phyloP scores from a whole-genome alignment of 2,888 invertebrate species.

The Cephonodes hylas region DNA sequence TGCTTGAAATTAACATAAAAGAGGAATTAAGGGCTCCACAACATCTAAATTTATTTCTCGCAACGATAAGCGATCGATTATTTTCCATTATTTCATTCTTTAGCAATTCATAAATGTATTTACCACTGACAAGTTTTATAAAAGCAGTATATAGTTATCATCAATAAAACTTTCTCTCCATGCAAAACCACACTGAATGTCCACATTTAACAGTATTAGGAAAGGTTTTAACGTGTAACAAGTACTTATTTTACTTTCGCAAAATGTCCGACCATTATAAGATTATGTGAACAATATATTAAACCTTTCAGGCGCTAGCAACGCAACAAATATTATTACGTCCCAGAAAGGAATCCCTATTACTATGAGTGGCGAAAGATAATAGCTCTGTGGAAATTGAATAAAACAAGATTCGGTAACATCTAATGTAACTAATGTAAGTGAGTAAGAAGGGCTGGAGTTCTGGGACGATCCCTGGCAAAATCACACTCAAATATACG shows the following conservation, averaged over 20 bases:
- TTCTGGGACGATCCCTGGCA: constrained; percentile 66
- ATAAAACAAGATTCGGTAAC: constrained; percentile 67
- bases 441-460: constrained; percentile 58
- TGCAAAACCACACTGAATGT: neutral
- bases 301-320: constrained; percentile 44
- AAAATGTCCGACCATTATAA: constrained; percentile 11
- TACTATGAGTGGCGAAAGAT: constrained; percentile 63
- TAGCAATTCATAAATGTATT: neutral
- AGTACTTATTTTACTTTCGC: constrained; percentile 12
- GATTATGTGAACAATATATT: constrained; percentile 28
- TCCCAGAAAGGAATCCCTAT: constrained; percentile 54
- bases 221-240: neutral
- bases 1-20: no score
- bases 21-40: no score
- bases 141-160: no score
- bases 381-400: constrained; percentile 66
- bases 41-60: no score
- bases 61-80: no score
- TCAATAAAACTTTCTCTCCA: neutral
- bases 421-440: constrained; percentile 70
- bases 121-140: no score
- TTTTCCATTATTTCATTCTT: no score
- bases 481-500: constrained; percentile 77
- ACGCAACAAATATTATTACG: constrained; percentile 52
- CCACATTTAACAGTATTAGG: neutral